phyloP scores from a whole-genome alignment of 2,888 invertebrate genomes.

The Taenaris catops region DNA sequence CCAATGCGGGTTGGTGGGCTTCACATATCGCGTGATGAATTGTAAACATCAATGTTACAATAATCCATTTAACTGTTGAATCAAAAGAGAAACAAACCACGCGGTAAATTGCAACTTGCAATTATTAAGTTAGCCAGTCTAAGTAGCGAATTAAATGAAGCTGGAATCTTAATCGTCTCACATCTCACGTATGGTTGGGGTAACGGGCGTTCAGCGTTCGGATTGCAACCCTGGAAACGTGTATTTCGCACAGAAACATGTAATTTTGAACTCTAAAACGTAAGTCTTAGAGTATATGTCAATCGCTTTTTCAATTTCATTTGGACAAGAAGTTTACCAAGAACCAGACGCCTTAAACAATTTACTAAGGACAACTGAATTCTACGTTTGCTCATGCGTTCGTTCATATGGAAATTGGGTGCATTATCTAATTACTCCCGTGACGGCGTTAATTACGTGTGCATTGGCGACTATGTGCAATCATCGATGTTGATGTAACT shows the following conservation, averaged over 20 bases:
- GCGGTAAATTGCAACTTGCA: conserved; percentile 15
- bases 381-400: conserved; percentile 14
- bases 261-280: conserved; percentile 8
- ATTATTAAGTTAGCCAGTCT: conserved; percentile 19
- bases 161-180: conserved; percentile 31
- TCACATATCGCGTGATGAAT: no score
- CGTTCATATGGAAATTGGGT: conserved; percentile 19
- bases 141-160: conserved; percentile 32
- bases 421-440: conserved; percentile 20
- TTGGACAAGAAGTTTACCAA: conserved; percentile 13
- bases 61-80: no score
- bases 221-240: conserved; percentile 16
- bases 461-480: conserved; percentile 9
- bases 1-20: no score
- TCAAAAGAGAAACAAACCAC: no score
- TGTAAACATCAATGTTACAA: no score
- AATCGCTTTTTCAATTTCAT: conserved; percentile 2
- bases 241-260: conserved; percentile 3
- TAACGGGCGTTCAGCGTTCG: conserved; percentile 27
- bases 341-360: conserved; percentile 19
- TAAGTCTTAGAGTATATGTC: conserved; percentile 2
- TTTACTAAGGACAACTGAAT: conserved; percentile 22
- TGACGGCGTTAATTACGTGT: conserved; percentile 18
- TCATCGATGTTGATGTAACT: background rate
- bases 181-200: conserved; percentile 29